Conservation (phyloP, 2,888 invertebrate genomes). For the Caenorhabditis virilis region DNA sequence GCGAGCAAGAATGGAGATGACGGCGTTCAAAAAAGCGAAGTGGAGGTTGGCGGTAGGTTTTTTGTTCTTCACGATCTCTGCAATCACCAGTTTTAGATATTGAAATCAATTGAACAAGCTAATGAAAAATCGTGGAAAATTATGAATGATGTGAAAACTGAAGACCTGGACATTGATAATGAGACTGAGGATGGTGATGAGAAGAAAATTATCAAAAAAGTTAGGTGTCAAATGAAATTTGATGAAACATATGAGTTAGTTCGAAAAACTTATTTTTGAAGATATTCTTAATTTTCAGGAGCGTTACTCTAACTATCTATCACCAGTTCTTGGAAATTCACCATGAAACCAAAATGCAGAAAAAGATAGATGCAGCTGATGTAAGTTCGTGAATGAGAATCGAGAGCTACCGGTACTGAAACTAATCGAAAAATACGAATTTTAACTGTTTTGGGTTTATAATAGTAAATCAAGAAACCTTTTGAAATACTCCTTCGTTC, state of each 20-base stretch:
- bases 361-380: no score
- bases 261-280: not conserved
- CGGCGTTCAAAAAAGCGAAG: slow-evolving; percentile 25
- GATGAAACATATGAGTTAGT: slow-evolving; percentile 11
- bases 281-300: slow-evolving; percentile 2
- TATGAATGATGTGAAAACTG: slow-evolving; percentile 16
- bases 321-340: not conserved
- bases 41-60: slow-evolving; percentile 33
- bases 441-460: no score
- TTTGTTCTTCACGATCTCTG: not conserved
- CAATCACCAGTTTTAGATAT: slow-evolving; percentile 23
- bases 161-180: slow-evolving; percentile 7
- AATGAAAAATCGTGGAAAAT: slow-evolving; percentile 25
- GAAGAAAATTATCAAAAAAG: not conserved
- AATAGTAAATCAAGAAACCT: no score
- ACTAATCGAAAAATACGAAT: no score
- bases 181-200: not conserved
- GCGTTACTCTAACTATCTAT: slow-evolving; percentile 6
- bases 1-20: slow-evolving; percentile 13
- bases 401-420: not conserved
- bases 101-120: slow-evolving; percentile 16
- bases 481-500: no score
- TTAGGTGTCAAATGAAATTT: slow-evolving; percentile 14
- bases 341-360: no score
- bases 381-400: not conserved